Base-by-base conservation (phyloP, 2,113 vertebrate species). In the Pelobates fuscus region DNA sequence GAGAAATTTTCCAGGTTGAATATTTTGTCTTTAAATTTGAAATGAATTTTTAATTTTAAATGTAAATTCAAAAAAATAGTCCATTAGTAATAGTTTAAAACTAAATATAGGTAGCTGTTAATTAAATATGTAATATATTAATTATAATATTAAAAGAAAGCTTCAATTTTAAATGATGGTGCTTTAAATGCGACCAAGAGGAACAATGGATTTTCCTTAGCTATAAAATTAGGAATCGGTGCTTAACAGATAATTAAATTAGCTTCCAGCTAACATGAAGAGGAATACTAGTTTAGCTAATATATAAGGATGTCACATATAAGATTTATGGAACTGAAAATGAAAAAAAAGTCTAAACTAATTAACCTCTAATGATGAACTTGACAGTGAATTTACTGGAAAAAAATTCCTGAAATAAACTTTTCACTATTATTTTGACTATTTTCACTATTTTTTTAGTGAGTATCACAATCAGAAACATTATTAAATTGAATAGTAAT, bases 221-320 rank as follows among this genome's bases (percentile, higher is more conserved):
- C 76, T 84, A 78, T 77, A 74, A 78, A 60, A 86, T 78, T 84
- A 81, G 85, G 83, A 84, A 85, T 58, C 55, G 75, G 71, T 78
- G 82, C 37, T 78, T 81, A 82, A 74, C 73, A 78, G 78, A 79
- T 80, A 82, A 84, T 84, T 85, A 81, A 81, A 84, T 79, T 76
- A 76, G 79, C 65, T 79, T 78, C 78, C 80, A 81, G 81, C 80
- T 44, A 82, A 79, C 29, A 66, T 37, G 54, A 63, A 81, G 37
- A 29, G 60, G 4, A 60, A n/a, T 1, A 58, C 49, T 60, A 70
- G 69, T 67, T 70, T 76, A 78, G 67, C 71, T 81, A 81, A 82
- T 77, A 29, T 61, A 80, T 76, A 66, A 81, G 80, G 67, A 81
- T 82, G 74, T 82, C 81, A 78, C 79, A 79, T 80, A 70, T 69